phyloP scores from a whole-genome alignment of 2,797 vertebrate genomes.

The Sebastes kiyomatsui region DNA sequence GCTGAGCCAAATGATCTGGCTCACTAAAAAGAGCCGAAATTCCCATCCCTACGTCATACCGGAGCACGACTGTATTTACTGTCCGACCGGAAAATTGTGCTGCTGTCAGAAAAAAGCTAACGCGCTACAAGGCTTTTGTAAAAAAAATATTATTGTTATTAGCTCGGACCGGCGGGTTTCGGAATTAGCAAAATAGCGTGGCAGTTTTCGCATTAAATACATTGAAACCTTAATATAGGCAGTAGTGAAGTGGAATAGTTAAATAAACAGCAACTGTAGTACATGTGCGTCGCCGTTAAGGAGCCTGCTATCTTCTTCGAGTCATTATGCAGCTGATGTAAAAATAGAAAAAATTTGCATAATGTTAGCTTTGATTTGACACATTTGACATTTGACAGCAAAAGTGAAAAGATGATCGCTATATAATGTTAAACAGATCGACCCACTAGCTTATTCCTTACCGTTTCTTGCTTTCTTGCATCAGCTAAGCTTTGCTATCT shows the following conservation, averaged over 20 bases:
- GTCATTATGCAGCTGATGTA: background rate
- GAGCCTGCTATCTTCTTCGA: background rate
- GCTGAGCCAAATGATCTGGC: too few species aligned
- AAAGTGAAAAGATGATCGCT: background rate
- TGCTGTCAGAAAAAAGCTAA: background rate
- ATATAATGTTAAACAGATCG: background rate
- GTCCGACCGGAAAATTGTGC: conserved; percentile 56
- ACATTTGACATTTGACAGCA: background rate
- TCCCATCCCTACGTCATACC: conserved; percentile 2
- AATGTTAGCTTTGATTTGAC: background rate
- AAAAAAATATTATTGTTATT: background rate
- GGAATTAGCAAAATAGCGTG: background rate
- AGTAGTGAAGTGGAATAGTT: background rate
- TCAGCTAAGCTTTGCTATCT: too few species aligned
- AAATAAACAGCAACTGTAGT: background rate
- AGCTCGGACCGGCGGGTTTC: background rate
- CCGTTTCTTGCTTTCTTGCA: background rate
- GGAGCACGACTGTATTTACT: conserved; percentile 47
- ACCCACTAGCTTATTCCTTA: background rate
- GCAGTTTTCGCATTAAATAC: background rate
- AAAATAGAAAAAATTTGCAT: background rate
- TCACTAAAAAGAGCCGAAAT: too few species aligned
- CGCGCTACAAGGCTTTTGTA: background rate
- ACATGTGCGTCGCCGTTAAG: background rate
- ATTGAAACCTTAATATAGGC: background rate